Base-by-base conservation (phyloP, 2,113 vertebrate species). In the Lamprologus callipterus region DNA sequence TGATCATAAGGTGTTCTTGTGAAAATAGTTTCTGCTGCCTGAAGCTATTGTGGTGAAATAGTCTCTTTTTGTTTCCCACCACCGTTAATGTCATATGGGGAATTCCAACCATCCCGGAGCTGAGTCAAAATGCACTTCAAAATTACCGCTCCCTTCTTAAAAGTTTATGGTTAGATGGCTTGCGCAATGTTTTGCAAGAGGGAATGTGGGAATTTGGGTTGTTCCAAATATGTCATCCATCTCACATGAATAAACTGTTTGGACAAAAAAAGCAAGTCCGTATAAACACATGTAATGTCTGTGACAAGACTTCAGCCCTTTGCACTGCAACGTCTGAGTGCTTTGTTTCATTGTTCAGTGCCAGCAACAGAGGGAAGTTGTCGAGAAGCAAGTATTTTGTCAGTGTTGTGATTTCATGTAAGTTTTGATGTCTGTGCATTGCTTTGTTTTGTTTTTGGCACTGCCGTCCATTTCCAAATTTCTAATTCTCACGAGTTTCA, bases 171-270 rank as follows among this genome's bases (percentile, higher is more conserved):
- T 90, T 89, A 37, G 85, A 89, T 17, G 51, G 85, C 60, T 85
- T 79, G 87, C 9, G 19, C 70, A 8, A 16, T 83, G 63, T 88
- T 91, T 92, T 87, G 89, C 85, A 89, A 80, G 58, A 60, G 82
- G 80, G 49, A 89, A 87, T 89, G 85, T 80, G 81, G 88, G 88
- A 90, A 92, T 95, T 89, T 85, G 63, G 83, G 63, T 84, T 10
- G 49, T 90, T 91, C 86, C 85, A 90, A 85, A 91, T 86, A 88
- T 89, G 85, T 88, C 85, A 80, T 93, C 87, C 84, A 81, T 94
- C 90, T 91, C 85, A 31, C 75, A 57, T 21, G n/a, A 21, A 88
- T 91, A 92, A 94, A 95, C 81, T 86, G 86, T 94, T 94, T 94
- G 86, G 93, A 94, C 89, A 86, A 42, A 80, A 87, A 90, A 63